Conservation (phyloP, 2,797 vertebrate species). For the Mormyrus hasselquistii region DNA sequence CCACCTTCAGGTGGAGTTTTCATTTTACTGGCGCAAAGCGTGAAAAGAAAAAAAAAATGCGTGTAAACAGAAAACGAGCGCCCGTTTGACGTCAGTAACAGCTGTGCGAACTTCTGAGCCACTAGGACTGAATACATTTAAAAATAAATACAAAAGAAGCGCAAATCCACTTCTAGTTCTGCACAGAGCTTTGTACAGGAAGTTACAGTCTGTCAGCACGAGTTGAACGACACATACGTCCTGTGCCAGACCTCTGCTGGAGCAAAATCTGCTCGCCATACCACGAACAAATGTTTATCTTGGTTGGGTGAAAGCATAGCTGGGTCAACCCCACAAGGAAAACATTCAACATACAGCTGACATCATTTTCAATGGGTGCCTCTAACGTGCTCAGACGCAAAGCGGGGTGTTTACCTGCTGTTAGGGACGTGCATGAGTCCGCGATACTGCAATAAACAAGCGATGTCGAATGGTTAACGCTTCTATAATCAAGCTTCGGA, state of each 20-base stretch:
- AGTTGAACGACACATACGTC: neutral
- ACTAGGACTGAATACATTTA: neutral
- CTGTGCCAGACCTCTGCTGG: neutral
- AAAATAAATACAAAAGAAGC: neutral
- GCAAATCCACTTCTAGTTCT: neutral
- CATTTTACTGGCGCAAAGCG: constrained; percentile 6
- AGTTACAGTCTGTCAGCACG: neutral
- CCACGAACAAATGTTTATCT: neutral
- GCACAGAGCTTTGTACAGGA: neutral
- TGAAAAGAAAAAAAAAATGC: neutral
- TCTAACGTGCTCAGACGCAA: neutral
- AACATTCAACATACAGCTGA: neutral
- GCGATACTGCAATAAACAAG: neutral
- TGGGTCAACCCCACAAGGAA: neutral
- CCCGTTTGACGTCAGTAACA: neutral
- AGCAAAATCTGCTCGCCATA: neutral
- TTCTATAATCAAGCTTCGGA: neutral
- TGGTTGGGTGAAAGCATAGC: neutral
- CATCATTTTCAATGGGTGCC: neutral
- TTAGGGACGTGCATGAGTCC: neutral
- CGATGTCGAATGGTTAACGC: neutral
- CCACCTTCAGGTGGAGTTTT: constrained; percentile 32
- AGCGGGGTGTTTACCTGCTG: neutral
- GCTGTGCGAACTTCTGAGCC: neutral
- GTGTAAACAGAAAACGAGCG: neutral